phyloP scores from a whole-genome alignment of 2,113 vertebrate genomes.

The Ondatra zibethicus region DNA sequence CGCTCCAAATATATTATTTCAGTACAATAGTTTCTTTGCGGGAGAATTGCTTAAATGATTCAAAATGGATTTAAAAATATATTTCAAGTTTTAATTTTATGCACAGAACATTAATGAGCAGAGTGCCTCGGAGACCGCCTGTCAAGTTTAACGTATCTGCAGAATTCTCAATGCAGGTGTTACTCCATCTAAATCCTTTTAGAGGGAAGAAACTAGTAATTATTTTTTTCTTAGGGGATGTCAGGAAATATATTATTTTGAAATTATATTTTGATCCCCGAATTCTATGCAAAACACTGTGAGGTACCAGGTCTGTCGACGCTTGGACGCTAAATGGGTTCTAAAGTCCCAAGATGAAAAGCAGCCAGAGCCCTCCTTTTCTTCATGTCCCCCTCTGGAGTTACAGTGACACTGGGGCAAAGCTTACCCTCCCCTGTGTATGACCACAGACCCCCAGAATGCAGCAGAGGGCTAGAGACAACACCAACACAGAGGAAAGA shows the following conservation, averaged over 20 bases:
- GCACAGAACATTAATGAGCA: constrained; percentile 89
- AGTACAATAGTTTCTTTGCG: constrained; percentile 89
- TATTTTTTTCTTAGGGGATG: constrained; percentile 78
- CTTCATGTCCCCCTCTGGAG: neutral
- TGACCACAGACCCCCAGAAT: fast-evolving
- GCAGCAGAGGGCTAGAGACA: too few species aligned
- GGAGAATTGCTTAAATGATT: constrained; percentile 89
- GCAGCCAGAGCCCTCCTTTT: neutral
- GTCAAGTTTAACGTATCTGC: constrained; percentile 89
- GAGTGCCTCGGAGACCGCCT: constrained; percentile 87
- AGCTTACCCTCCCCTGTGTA: fast-evolving
- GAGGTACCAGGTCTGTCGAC: constrained; percentile 71
- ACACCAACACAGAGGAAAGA: fast-evolving
- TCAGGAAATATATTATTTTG: constrained; percentile 86
- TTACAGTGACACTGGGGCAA: neutral
- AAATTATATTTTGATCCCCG: constrained; percentile 85
- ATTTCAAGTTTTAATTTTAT: constrained; percentile 92
- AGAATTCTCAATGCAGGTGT: constrained; percentile 88
- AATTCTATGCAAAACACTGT: constrained; percentile 71
- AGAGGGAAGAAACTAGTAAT: constrained; percentile 83
- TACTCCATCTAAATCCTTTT: constrained; percentile 86
- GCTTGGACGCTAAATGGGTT: constrained; percentile 64
- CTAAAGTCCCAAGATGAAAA: constrained; percentile 51
- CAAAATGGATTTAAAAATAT: constrained; percentile 89
- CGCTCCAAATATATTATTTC: constrained; percentile 87